Base-by-base conservation (phyloP, 2,113 vertebrate species). In the Etheostoma cragini region DNA sequence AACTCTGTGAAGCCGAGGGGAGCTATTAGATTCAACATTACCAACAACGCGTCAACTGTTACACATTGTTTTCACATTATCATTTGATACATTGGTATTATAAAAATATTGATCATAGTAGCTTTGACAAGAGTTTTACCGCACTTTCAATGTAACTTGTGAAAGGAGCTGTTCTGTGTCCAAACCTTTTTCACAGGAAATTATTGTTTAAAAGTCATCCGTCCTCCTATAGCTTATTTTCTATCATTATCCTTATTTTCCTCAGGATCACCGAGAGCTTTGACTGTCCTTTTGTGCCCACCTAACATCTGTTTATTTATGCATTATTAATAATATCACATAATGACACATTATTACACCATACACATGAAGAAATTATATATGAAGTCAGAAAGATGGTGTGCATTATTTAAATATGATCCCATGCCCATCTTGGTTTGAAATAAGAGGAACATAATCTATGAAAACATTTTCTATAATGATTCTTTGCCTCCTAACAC, bases 271-370 rank as follows among this genome's bases (percentile, higher is more conserved):
- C 21, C 11, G 16, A 54, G 50, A 45, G 72, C 16, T 42, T 62
- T 50, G 19, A 24, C 17, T 22, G 46, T 14, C 38, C 26, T 30
- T 8, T 38, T 15, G 3, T 17, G 50, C 21, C 46, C 5, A 0
- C 4, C 60, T 65, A 16, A 22, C 49, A 45, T 33, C 70, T 67
- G 46, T 53, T 80, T 60, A 50, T 33, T 61, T 33, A 30, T 73
- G 33, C 30, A 77, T 71, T 65, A 42, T 65, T 58, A 50, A 64
- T 52, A 16, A 58, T 2, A 19, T 57, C 50, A 19, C 45, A 15
- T 30, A 3, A 30, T 30, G 30, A 30, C 30, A 30, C 30, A 30
- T 47, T 19, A 42, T 65, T 47, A 17, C 13, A 45, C 24, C 30
- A 53, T 22, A 33, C 14, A 38, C 22, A 14, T 30, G 15, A 45